A percentile compares a stretch with the other conserved stretches of the same genome.
Conservation (phyloP, 2,888 invertebrate genomes). For the Orgyia antiqua region DNA sequence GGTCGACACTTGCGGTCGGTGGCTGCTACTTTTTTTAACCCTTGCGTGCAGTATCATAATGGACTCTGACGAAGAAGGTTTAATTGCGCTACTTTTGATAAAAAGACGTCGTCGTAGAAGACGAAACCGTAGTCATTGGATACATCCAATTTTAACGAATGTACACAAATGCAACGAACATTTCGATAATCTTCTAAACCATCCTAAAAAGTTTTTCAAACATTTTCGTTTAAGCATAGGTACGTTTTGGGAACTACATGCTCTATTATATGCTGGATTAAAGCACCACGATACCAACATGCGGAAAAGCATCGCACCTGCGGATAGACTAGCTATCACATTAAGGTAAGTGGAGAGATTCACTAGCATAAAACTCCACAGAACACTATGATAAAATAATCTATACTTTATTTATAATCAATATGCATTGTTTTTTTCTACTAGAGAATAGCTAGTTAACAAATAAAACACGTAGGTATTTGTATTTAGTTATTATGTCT, state of each 20-base stretch:
- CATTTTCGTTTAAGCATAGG: slow-evolving; percentile 24
- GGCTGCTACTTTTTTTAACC: slow-evolving; percentile 16
- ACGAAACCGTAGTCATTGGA: slow-evolving; percentile 22
- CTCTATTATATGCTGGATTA: slow-evolving; percentile 26
- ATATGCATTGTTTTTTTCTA: slow-evolving; percentile 4
- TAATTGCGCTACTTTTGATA: slow-evolving; percentile 25
- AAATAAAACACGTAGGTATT: slow-evolving; percentile 25
- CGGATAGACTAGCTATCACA: slow-evolving; percentile 25
- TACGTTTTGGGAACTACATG: slow-evolving; percentile 21
- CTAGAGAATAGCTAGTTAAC: slow-evolving; percentile 21
- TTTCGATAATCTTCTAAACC: slow-evolving; percentile 19
- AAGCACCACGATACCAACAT: slow-evolving; percentile 8
- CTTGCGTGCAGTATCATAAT: slow-evolving; percentile 16
- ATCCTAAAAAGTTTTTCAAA: slow-evolving; percentile 23
- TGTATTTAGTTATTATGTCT: slow-evolving; percentile 18
- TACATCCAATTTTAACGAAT: slow-evolving; percentile 25
- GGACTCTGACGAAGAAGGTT: slow-evolving; percentile 30
- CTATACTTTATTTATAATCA: slow-evolving; percentile 6
- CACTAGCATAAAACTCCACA: slow-evolving; percentile 16
- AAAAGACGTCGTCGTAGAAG: slow-evolving; percentile 25
- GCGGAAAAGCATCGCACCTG: slow-evolving; percentile 25
- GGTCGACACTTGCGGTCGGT: slow-evolving; percentile 10
- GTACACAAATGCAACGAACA: slow-evolving; percentile 21
- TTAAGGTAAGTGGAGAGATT: slow-evolving; percentile 6
- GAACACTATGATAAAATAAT: slow-evolving; percentile 10